phyloP scores from a whole-genome alignment of 2,888 invertebrate species.

The Lepidochitona cinerea region DNA sequence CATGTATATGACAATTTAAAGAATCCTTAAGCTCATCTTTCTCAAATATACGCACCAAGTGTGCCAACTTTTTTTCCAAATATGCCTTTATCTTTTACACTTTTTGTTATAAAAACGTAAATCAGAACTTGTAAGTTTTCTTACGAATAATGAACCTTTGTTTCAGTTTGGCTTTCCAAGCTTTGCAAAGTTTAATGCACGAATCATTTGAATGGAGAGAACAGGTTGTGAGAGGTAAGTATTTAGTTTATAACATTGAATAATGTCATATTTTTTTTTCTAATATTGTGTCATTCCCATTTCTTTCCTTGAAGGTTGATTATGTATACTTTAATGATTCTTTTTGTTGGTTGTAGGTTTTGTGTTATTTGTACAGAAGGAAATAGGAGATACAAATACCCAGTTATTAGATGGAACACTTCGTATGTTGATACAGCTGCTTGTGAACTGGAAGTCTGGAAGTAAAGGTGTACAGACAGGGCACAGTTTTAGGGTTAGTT shows the following conservation, averaged over 20 bases:
- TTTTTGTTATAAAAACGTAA: no score
- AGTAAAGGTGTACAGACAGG: slow-evolving; percentile 10
- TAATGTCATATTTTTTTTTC: no score
- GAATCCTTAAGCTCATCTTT: no score
- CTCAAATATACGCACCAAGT: no score
- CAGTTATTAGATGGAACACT: slow-evolving; percentile 93
- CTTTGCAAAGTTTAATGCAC: slow-evolving; percentile 93
- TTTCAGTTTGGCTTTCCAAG: slow-evolving; percentile 86
- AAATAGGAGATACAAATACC: slow-evolving; percentile 90
- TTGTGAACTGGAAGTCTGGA: slow-evolving; percentile 92
- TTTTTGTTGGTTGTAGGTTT: slow-evolving; percentile 76
- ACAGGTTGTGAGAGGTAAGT: slow-evolving; percentile 83
- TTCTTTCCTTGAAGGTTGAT: no score
- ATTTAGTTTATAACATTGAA: neutral
- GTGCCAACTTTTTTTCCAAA: no score
- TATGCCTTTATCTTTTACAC: no score
- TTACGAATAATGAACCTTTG: no score
- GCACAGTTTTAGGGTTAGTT: slow-evolving; percentile 8
- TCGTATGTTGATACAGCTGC: slow-evolving; percentile 90
- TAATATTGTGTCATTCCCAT: no score
- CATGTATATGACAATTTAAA: no score
- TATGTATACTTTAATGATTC: no score
- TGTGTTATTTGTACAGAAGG: slow-evolving; percentile 93
- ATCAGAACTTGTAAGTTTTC: no score
- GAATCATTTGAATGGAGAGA: slow-evolving; percentile 99